Evolutionary conservation across 1,140 invertebrate species (phyloP).

Genomic region (Bradynema listronoti): DNA sequence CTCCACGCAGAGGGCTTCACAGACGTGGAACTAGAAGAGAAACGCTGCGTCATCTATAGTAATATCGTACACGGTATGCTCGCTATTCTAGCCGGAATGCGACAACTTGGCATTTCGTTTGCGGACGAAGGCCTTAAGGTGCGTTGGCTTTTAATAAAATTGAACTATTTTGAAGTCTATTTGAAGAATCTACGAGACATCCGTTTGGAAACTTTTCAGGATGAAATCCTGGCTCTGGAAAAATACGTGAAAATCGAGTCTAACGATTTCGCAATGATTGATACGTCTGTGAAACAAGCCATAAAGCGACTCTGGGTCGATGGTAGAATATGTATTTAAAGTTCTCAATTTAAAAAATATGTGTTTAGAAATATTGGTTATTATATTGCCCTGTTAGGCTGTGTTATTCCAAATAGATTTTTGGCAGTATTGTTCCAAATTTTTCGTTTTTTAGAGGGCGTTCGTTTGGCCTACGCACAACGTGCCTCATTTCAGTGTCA

Average conservation of each 20-base stretch:
- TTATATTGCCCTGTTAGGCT: not conserved
- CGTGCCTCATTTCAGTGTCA: slow-evolving; percentile 21
- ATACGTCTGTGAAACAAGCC: slow-evolving; percentile 21
- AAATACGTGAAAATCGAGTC: slow-evolving; percentile 27
- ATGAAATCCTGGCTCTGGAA: slow-evolving; percentile 11
- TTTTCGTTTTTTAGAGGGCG: not conserved
- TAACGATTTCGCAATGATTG: slow-evolving; percentile 20
- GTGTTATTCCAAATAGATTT: not conserved
- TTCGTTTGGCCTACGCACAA: slow-evolving; percentile 13
- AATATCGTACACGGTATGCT: slow-evolving; percentile 33
- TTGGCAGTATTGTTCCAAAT: not conserved
- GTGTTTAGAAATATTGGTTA: not conserved
- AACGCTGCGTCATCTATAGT: slow-evolving; percentile 33
- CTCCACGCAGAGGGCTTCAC: slow-evolving; percentile 41
- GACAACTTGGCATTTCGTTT: slow-evolving; percentile 14
- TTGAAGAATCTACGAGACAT: not conserved
- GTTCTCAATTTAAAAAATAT: not conserved
- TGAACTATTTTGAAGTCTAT: not conserved
- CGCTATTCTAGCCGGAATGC: slow-evolving; percentile 28
- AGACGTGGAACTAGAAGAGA: slow-evolving; percentile 37
- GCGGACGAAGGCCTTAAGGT: slow-evolving; percentile 16
- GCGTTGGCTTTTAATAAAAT: slow-evolving; percentile 19
- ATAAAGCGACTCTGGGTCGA: slow-evolving; percentile 43
- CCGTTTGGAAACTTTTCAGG: slow-evolving; percentile 19
- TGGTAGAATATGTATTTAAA: not conserved